Percentiles rank a stretch among this genome's conserved stretches.
phyloP scores from a whole-genome alignment of 2,113 vertebrate species.

The Petrocephalus zakoni region DNA sequence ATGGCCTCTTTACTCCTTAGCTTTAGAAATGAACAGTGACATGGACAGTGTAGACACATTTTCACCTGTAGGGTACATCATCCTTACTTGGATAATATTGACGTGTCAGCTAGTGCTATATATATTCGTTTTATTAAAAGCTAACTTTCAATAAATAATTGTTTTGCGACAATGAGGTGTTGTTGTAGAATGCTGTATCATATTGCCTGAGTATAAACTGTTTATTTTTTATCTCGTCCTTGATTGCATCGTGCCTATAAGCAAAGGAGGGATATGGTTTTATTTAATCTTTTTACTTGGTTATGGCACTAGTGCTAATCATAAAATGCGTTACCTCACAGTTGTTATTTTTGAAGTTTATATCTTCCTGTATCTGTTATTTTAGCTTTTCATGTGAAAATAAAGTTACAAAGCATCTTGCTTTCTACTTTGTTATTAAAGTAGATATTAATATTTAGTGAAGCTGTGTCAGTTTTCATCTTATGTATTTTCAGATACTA shows the following conservation, averaged over 20 bases:
- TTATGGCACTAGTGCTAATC: background rate
- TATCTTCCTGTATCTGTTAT: background rate
- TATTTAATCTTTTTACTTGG: background rate
- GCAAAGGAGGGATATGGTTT: background rate
- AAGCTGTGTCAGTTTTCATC: background rate
- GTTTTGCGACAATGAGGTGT: background rate
- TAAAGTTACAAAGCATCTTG: background rate
- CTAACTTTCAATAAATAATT: background rate
- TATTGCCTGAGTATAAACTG: background rate
- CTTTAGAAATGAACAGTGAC: background rate
- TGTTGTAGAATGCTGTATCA: background rate
- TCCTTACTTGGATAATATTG: background rate
- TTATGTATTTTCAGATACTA: background rate
- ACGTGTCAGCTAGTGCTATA: background rate
- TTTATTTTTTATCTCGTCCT: background rate
- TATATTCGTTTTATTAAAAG: background rate
- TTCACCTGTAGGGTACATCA: background rate
- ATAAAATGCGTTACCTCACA: background rate
- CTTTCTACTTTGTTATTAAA: background rate
- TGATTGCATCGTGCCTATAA: background rate
- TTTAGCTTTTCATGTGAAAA: background rate
- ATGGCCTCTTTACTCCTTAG: background rate
- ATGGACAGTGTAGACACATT: background rate
- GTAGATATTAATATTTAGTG: background rate
- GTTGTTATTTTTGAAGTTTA: background rate